phyloP scores from a whole-genome alignment of 2,113 vertebrate species.

The Emydocephalus ijimae region DNA sequence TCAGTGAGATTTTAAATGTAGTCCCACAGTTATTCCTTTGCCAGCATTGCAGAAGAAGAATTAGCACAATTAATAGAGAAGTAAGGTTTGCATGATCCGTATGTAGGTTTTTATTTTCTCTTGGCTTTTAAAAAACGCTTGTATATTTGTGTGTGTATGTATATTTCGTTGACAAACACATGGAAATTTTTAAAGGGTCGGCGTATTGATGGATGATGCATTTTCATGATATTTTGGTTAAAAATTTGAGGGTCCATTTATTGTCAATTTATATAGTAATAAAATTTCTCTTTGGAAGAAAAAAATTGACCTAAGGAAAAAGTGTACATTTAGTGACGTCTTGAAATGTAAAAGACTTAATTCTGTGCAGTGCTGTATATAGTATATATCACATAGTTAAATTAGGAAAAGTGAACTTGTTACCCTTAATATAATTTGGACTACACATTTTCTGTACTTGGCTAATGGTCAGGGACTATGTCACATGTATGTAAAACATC shows the following conservation, averaged over 20 bases:
- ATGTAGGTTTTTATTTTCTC: too few relatives aligned
- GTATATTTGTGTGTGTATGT: too few relatives aligned
- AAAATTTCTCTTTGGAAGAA: background rate
- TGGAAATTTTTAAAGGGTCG: background rate
- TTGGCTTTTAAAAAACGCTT: too few relatives aligned
- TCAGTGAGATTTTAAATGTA: background rate
- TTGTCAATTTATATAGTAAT: too few relatives aligned
- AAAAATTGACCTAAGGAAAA: background rate
- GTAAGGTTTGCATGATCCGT: too few relatives aligned
- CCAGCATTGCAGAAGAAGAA: accelerated
- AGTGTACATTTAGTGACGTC: background rate
- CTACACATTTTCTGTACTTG: background rate
- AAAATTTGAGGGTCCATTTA: too few relatives aligned
- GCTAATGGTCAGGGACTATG: background rate
- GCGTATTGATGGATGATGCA: background rate
- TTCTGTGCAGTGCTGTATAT: background rate
- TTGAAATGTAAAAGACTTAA: background rate
- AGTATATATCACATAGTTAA: background rate
- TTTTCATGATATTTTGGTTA: background rate
- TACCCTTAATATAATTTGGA: background rate
- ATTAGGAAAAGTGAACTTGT: background rate
- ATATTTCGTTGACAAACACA: background rate
- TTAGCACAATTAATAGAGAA: background rate
- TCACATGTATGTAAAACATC: background rate
- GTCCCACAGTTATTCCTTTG: accelerated